Conservation (phyloP, 2,797 vertebrate genomes). For the Chrysocyon brachyurus region DNA sequence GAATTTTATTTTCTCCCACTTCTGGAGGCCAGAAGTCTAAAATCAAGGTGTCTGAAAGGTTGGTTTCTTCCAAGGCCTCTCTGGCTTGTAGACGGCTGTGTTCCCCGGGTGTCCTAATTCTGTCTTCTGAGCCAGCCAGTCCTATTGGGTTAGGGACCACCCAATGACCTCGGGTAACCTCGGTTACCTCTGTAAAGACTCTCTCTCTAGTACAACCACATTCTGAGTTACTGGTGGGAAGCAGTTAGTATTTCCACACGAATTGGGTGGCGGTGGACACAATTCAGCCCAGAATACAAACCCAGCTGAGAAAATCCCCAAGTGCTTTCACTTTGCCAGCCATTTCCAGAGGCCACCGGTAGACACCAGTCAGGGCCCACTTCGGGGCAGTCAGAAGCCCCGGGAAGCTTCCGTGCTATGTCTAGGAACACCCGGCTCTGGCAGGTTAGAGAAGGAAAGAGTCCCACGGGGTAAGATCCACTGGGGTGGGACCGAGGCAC, state of each 20-base stretch:
- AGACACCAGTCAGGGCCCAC: background rate
- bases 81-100: background rate
- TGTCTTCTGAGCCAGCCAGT: background rate
- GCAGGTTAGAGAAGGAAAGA: fast-evolving
- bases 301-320: background rate
- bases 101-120: background rate
- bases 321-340: background rate
- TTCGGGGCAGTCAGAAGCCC: background rate
- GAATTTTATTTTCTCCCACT: background rate
- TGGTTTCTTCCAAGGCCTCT: background rate
- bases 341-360: background rate
- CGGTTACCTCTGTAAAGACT: background rate
- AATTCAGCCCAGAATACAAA: background rate
- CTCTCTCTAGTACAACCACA: background rate
- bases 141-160: no score
- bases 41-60: background rate
- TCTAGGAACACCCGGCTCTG: background rate
- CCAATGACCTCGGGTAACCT: background rate
- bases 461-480: background rate
- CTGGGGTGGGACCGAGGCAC: background rate
- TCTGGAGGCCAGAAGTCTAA: background rate
- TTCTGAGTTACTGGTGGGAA: background rate
- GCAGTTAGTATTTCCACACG: background rate
- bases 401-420: background rate
- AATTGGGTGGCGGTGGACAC: background rate